A percentile compares a stretch with the other conserved stretches of the same genome.
These are phyloP conservation scores for Endotricha flammealis DNA, from an alignment of 2,888 invertebrate species.

Conservation along the genomic window DNA sequence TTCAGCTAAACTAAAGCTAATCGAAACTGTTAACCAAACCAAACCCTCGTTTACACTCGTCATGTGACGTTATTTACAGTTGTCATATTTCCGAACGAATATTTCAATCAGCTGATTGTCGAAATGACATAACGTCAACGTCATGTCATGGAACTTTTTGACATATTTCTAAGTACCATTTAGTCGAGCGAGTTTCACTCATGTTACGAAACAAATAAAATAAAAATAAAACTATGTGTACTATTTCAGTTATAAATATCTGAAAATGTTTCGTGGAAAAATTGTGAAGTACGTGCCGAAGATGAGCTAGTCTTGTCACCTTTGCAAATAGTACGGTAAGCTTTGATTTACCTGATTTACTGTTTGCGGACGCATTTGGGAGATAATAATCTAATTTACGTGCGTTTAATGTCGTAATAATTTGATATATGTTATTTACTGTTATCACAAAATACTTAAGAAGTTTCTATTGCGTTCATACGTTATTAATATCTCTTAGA, in stretches of 20 bases:
- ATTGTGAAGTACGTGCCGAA: not conserved
- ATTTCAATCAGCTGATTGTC: too few relatives aligned
- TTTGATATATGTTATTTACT: not conserved
- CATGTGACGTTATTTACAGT: too few relatives aligned
- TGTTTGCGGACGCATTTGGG: conserved; percentile 3
- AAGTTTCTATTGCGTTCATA: too few relatives aligned
- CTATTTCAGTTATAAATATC: not conserved
- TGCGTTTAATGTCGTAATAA: not conserved
- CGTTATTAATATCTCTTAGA: too few relatives aligned
- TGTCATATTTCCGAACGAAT: too few relatives aligned
- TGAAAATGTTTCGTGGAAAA: not conserved
- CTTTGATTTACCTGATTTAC: conserved; percentile 19
- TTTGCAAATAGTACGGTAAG: not conserved
- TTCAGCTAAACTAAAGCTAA: too few relatives aligned
- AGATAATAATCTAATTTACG: not conserved
- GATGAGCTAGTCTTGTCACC: not conserved
- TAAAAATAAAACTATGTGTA: conserved; percentile 19
- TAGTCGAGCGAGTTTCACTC: conserved; percentile 18
- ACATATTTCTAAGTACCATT: conserved; percentile 14
- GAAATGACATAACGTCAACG: conserved; percentile 12
- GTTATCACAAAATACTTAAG: not conserved
- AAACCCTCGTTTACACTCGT: too few relatives aligned
- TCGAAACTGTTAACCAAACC: too few relatives aligned
- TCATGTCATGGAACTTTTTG: conserved; percentile 2
- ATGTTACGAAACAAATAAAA: conserved; percentile 51